Percentiles rank a stretch among this genome's conserved stretches.
These are phyloP conservation scores for Cerceris rybyensis DNA, from an alignment of 2,888 invertebrate genomes.

Conservation along the genomic window DNA sequence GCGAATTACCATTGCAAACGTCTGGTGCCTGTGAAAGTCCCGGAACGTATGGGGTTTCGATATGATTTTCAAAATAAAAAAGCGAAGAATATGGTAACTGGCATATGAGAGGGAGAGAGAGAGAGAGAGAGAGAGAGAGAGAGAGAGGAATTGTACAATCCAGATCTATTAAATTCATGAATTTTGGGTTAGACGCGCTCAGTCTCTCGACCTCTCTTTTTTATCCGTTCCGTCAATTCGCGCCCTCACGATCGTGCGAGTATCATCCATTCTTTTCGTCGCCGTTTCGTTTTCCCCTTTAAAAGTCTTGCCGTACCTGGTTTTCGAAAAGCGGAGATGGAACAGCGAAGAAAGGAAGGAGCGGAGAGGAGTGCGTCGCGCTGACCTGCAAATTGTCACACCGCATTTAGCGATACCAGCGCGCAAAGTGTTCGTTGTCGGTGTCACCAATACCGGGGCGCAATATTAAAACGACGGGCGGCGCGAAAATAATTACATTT, in stretches of 20 bases:
- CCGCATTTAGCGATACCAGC: constrained; percentile 56
- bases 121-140: constrained; percentile 1
- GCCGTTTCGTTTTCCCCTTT: too few species aligned
- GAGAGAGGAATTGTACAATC: constrained; percentile 29
- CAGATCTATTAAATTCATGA: constrained; percentile 64
- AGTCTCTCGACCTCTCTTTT: constrained; percentile 11
- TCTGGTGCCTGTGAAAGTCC: constrained; percentile 62
- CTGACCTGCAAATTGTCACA: constrained; percentile 61
- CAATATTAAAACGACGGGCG: constrained; percentile 75
- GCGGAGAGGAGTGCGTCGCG: constrained; percentile 10
- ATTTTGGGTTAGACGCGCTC: constrained; percentile 51
- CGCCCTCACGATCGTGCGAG: neutral
- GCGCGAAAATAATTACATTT: constrained; percentile 78
- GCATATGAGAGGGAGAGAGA: neutral
- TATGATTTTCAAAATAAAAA: constrained; percentile 63
- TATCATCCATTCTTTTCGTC: neutral
- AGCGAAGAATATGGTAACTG: constrained; percentile 19
- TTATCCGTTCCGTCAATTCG: neutral
- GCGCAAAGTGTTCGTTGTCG: constrained; percentile 44
- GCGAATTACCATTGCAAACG: constrained; percentile 74
- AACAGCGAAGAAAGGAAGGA: too few species aligned
- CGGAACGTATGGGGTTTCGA: constrained; percentile 66
- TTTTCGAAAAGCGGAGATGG: too few species aligned
- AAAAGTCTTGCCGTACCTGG: too few species aligned
- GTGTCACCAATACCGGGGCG: constrained; percentile 64